Evolutionary conservation across 2,888 invertebrate species (phyloP).

Genomic region (Ctena decussata): DNA sequence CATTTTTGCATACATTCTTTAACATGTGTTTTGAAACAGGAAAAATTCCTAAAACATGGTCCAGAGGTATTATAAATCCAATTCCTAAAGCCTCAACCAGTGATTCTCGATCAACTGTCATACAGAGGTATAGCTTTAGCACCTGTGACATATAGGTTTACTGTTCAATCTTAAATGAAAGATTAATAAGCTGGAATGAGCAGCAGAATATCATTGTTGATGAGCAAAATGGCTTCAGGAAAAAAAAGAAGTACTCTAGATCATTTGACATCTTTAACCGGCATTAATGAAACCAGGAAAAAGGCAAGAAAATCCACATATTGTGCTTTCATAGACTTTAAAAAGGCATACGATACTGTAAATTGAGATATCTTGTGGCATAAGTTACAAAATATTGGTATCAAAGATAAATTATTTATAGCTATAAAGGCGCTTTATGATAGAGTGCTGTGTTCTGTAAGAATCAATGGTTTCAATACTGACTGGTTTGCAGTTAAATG

Average conservation of each 20-base stretch:
- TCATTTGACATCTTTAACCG: constrained; percentile 32
- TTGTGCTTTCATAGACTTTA: constrained; percentile 23
- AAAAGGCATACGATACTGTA: constrained; percentile 18
- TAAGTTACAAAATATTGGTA: not conserved
- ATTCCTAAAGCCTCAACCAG: constrained; percentile 20
- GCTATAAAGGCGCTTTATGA: constrained; percentile 10
- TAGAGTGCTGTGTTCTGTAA: not conserved
- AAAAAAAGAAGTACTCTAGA: constrained; percentile 39
- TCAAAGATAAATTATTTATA: constrained; percentile 17
- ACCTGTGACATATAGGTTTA: constrained; percentile 45
- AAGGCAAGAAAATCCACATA: not conserved
- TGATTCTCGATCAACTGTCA: constrained; percentile 27
- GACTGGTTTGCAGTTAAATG: constrained; percentile 18
- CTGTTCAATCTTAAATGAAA: constrained; percentile 43
- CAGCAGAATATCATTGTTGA: constrained; percentile 25
- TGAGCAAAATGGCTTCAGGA: constrained; percentile 49
- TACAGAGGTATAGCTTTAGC: constrained; percentile 48
- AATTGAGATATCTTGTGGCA: constrained; percentile 8
- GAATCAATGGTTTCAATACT: constrained; percentile 8
- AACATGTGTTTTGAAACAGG: constrained; percentile 27
- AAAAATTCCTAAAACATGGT: constrained; percentile 24
- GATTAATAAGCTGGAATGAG: constrained; percentile 29
- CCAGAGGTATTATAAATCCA: constrained; percentile 22
- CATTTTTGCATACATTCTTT: constrained; percentile 22
- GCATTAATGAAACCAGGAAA: constrained; percentile 22